phyloP scores from a whole-genome alignment of 2,797 vertebrate species.

The Tarsius wallacei region DNA sequence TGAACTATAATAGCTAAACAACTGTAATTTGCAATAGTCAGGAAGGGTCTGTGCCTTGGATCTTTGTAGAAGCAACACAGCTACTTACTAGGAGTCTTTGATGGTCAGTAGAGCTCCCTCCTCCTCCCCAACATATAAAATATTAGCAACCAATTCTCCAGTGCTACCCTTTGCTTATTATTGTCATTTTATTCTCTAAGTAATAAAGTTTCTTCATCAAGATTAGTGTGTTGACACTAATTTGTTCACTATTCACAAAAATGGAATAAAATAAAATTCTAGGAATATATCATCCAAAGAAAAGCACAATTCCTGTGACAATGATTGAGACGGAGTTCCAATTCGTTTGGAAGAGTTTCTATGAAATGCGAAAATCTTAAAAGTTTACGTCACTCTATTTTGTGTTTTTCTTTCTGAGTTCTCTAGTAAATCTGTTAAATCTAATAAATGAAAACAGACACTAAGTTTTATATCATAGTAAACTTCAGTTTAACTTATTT shows the following conservation, averaged over 20 bases:
- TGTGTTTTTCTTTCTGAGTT: neutral
- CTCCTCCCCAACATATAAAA: neutral
- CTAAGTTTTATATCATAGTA: neutral
- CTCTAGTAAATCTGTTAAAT: neutral
- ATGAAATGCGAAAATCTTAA: neutral
- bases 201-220: conserved; percentile 4
- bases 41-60: neutral
- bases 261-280: neutral
- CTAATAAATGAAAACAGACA: neutral
- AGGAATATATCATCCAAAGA: neutral
- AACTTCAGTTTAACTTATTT: conserved; percentile 9
- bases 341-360: neutral
- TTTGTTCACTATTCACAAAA: neutral
- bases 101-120: neutral
- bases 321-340: neutral
- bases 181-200: neutral
- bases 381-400: neutral
- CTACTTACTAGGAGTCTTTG: neutral
- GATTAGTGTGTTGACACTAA: neutral
- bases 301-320: neutral
- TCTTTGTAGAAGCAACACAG: neutral
- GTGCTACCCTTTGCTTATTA: neutral
- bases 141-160: neutral
- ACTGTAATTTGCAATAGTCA: neutral
- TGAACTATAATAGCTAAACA: neutral